These are phyloP conservation scores for Taenioides sp. DNA, from an alignment of 2,797 vertebrate species.

Conservation along the genomic window DNA sequence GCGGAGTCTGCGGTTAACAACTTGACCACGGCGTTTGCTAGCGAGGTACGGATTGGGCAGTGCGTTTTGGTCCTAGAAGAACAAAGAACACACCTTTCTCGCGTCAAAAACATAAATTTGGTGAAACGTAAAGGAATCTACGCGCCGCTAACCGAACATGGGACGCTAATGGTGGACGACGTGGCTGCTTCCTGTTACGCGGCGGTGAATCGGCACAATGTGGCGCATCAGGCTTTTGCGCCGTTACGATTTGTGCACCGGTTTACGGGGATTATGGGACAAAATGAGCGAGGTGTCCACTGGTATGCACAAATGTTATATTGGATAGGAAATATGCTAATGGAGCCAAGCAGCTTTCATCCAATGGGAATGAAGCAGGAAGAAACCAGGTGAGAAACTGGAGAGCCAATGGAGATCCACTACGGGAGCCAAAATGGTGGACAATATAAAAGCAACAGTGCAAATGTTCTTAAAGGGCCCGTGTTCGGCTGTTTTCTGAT, in stretches of 20 bases:
- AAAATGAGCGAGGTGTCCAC: slow-evolving; percentile 80
- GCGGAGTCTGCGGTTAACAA: slow-evolving; percentile 9
- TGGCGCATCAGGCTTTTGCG: slow-evolving; percentile 89
- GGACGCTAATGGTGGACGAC: slow-evolving; percentile 88
- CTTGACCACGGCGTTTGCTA: slow-evolving; percentile 84
- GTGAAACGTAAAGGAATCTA: slow-evolving; percentile 77
- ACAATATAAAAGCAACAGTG: background rate
- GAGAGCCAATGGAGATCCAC: background rate
- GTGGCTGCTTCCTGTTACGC: slow-evolving; percentile 91
- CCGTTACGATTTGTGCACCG: slow-evolving; percentile 85
- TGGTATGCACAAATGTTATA: slow-evolving; percentile 89
- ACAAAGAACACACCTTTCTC: slow-evolving; percentile 67
- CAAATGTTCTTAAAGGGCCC: too few relatives aligned
- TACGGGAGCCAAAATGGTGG: background rate
- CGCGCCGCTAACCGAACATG: slow-evolving; percentile 86
- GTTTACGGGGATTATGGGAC: slow-evolving; percentile 67
- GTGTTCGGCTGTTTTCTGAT: too few relatives aligned
- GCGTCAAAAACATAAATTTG: slow-evolving; percentile 70
- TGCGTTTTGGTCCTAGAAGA: slow-evolving; percentile 78
- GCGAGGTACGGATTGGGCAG: slow-evolving; percentile 80
- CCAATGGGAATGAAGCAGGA: slow-evolving; percentile 76
- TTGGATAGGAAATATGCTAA: slow-evolving; percentile 80
- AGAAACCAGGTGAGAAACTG: slow-evolving; percentile 73
- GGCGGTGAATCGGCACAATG: slow-evolving; percentile 79
- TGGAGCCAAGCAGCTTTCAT: slow-evolving; percentile 83